Evolutionary conservation across 2,888 invertebrate genomes (phyloP).

Genomic region (Orthosia cruda): DNA sequence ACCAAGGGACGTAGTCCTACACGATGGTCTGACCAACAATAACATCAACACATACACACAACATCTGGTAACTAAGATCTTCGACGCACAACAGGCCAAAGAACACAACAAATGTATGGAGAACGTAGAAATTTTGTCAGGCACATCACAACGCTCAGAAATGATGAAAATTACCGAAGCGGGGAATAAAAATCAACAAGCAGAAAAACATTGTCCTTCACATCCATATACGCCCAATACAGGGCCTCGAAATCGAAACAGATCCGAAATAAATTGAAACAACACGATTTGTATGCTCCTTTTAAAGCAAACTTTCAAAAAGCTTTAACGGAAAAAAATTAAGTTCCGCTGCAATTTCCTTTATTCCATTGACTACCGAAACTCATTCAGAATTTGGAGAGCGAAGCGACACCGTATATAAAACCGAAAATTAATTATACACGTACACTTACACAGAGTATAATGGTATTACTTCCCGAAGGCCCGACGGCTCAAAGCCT

Average conservation of each 20-base stretch:
- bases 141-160: background rate
- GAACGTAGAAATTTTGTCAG: too few species aligned
- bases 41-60: background rate
- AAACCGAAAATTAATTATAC: conserved; percentile 70
- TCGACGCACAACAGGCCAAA: background rate
- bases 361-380: conserved; percentile 46
- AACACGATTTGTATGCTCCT: conserved; percentile 18
- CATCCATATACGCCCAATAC: background rate
- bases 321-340: conserved; percentile 41
- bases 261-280: conserved; percentile 30
- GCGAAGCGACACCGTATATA: conserved; percentile 40
- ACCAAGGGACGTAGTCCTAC: background rate
- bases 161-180: background rate
- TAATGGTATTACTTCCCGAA: conserved; percentile 65
- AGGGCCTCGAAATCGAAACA: conserved; percentile 24
- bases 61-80: background rate
- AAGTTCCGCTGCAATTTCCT: conserved; percentile 43
- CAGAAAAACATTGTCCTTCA: background rate
- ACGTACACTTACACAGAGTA: conserved; percentile 45
- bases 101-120: background rate
- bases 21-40: background rate
- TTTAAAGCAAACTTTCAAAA: conserved; percentile 30
- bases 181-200: background rate
- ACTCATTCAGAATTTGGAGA: conserved; percentile 48
- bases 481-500: conserved; percentile 69